Evolutionary conservation across 2,113 vertebrate species (phyloP), one percentile per base, ranked within the genome.

Genomic region (Hyla sarda): DNA sequence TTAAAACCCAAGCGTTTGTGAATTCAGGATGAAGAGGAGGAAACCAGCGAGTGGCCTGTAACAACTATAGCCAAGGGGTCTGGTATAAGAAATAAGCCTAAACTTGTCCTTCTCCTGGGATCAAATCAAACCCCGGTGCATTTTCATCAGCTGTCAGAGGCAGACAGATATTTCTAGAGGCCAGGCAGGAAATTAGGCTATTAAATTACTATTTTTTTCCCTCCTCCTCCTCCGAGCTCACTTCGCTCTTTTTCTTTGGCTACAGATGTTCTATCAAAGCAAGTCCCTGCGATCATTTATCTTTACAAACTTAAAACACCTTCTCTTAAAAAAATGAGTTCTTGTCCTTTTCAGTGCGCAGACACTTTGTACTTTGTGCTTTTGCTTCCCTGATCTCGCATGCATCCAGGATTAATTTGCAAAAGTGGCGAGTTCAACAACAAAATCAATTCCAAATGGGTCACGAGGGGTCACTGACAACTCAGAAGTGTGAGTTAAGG

Each of bases 401-500:
- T 92, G 93, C 91, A 95, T 96, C 94, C 93, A 89, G 93, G 94
- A 95, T 96, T 95, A 93, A 96, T 97, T 97, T 96, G 94, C 92
- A 89, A 92, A 90, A 90, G 93, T 91, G 89, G 93, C 91, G 92
- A 94, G 93, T 97, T 96, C 93, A 96, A 95, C 94, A 94, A 90
- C 95, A 96, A 96, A 98, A 97, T 97, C 95, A 95, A 97, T 99
- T 98, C 96, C 93, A 90, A 86, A 90, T 92, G 95, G 96, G 97
- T 97, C 96, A 96, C 92, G 89, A 74, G 88, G 93, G 96, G 96
- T 97, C 96, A 95, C 86, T 69, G 91, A 82, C 89, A 92, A 90
- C 91, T 91, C 94, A 91, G 89, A 87, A 92, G 90, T 90, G 90
- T 89, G 92, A 94, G 92, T 88, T 93, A 93, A 91, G 92, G 94